phyloP scores from a whole-genome alignment of 2,888 invertebrate species.

The Phyllotreta cruciferae region DNA sequence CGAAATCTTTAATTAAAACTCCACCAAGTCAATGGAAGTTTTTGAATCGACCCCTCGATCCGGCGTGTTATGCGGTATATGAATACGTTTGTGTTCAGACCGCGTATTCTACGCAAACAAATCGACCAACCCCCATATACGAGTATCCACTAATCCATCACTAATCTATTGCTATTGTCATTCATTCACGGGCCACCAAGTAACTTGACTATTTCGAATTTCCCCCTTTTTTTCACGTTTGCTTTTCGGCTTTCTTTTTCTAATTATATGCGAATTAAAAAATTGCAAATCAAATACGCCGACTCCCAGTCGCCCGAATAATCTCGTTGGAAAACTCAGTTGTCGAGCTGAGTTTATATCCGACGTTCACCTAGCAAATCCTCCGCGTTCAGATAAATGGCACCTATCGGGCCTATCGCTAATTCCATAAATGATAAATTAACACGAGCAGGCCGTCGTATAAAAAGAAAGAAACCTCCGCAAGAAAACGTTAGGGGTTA shows the following conservation, averaged over 20 bases:
- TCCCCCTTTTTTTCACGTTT: slow-evolving; percentile 18
- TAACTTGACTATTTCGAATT: slow-evolving; percentile 18
- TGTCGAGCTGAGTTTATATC: no score
- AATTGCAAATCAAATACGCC: no score
- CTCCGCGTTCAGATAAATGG: not conserved
- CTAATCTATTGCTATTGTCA: slow-evolving; percentile 35
- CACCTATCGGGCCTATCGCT: slow-evolving; percentile 1
- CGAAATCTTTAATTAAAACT: slow-evolving; percentile 36
- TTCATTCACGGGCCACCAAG: slow-evolving; percentile 32
- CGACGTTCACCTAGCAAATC: slow-evolving; percentile 5
- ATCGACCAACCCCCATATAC: slow-evolving; percentile 29
- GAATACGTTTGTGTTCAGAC: slow-evolving; percentile 36
- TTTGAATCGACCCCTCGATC: slow-evolving; percentile 32
- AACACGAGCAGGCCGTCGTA: slow-evolving; percentile 6
- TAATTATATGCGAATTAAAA: not conserved
- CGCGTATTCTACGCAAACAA: slow-evolving; percentile 35
- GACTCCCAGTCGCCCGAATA: no score
- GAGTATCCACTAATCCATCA: slow-evolving; percentile 35
- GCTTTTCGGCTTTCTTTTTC: slow-evolving; percentile 6
- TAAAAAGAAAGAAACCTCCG: slow-evolving; percentile 23
- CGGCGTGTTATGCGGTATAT: slow-evolving; percentile 27
- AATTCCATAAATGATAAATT: slow-evolving; percentile 24
- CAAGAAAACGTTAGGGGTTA: slow-evolving; percentile 23
- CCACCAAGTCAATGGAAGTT: slow-evolving; percentile 34
- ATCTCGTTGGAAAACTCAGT: no score